Evolutionary conservation across 1,140 invertebrate genomes (phyloP).

Genomic region (Leptestheria dahalacensis): DNA sequence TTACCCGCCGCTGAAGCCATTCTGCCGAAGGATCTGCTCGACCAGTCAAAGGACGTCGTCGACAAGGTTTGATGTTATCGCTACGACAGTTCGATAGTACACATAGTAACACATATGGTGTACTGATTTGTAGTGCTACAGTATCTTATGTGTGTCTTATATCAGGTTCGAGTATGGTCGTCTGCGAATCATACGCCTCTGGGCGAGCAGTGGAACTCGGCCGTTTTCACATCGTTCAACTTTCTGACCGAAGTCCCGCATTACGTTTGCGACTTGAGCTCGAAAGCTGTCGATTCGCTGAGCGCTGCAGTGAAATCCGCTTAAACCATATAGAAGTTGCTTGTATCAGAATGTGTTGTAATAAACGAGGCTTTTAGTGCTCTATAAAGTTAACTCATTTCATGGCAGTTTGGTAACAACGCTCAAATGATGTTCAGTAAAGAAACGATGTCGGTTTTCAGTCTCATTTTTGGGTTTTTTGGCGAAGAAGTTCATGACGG

Average conservation of each 20-base stretch:
- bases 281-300: not conserved
- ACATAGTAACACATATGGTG: too few species aligned
- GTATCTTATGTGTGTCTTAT: not conserved
- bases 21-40: not conserved
- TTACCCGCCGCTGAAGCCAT: not conserved
- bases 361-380: too few species aligned
- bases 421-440: slow-evolving; percentile 10
- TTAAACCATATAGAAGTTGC: too few species aligned
- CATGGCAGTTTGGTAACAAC: not conserved
- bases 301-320: not conserved
- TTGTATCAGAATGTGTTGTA: too few species aligned
- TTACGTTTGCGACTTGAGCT: not conserved
- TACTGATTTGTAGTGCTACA: too few species aligned
- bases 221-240: not conserved
- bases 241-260: not conserved
- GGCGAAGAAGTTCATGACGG: slow-evolving; percentile 7
- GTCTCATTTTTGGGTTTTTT: slow-evolving; percentile 3
- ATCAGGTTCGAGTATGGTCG: not conserved
- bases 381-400: too few species aligned
- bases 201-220: not conserved
- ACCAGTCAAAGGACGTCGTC: not conserved
- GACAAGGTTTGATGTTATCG: not conserved
- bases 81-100: too few species aligned
- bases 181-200: not conserved
- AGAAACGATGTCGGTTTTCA: slow-evolving; percentile 9